These are phyloP conservation scores for Meda fulgida DNA, from an alignment of 2,797 vertebrate species.

Conservation along the genomic window DNA sequence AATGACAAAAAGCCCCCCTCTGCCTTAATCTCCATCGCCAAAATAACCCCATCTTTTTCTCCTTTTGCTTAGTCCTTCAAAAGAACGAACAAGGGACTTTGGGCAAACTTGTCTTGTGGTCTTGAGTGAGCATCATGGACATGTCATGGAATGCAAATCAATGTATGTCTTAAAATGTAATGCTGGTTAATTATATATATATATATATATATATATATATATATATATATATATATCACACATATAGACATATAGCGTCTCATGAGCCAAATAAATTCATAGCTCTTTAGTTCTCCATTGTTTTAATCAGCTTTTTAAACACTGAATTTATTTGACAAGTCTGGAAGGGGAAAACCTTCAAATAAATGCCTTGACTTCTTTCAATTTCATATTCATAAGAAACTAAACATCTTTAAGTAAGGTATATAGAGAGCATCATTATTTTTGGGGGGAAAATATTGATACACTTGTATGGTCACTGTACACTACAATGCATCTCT, in stretches of 20 bases:
- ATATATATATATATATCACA: too few relatives aligned
- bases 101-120: constrained; percentile 52
- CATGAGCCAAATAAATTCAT: neutral
- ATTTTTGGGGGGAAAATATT: neutral
- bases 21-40: constrained; percentile 98
- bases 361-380: neutral
- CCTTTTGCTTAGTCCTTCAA: constrained; percentile 66
- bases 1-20: constrained; percentile 98
- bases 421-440: too few relatives aligned
- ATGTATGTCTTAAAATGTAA: neutral
- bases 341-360: neutral
- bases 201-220: too few relatives aligned
- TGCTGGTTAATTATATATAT: neutral
- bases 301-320: constrained; percentile 3
- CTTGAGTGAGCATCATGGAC: constrained; percentile 40
- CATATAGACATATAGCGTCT: neutral
- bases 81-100: constrained; percentile 51
- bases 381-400: neutral
- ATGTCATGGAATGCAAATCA: constrained; percentile 8
- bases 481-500: neutral
- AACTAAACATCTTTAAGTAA: neutral
- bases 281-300: neutral
- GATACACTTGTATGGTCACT: neutral
- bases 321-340: neutral
- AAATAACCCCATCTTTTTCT: constrained; percentile 98